A percentile compares a stretch with the other conserved stretches of the same genome.
These are phyloP conservation scores for Cliona cf. orientalis DNA, from an alignment of 37 sponge, comb jelly and placozoan genomes.

Conservation along the genomic window DNA sequence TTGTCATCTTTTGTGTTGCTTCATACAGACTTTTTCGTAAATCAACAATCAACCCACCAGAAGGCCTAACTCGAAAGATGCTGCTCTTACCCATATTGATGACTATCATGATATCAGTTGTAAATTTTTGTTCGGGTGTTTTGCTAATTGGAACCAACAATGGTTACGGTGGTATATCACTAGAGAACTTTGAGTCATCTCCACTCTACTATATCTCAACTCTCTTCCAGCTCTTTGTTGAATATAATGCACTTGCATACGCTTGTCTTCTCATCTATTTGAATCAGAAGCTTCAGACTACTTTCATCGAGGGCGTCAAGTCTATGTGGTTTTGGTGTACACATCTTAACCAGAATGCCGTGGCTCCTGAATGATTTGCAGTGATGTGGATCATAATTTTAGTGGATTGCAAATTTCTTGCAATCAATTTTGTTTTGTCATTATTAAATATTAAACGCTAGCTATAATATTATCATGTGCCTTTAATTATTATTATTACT, in stretches of 20 bases:
- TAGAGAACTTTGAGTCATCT: not conserved
- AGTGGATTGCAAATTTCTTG: no score
- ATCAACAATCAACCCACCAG: not conserved
- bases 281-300: not conserved
- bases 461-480: no score
- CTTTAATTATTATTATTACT: no score
- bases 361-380: no score
- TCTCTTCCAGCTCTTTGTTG: not conserved
- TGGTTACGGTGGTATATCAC: not conserved
- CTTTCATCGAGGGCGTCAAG: not conserved
- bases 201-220: not conserved
- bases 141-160: not conserved
- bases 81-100: not conserved
- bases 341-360: no score
- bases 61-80: not conserved
- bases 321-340: no score
- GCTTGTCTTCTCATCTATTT: not conserved
- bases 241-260: not conserved
- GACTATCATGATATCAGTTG: not conserved
- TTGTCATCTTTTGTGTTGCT: not conserved
- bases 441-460: no score
- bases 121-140: not conserved
- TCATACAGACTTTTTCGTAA: not conserved
- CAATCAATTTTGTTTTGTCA: no score
- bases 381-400: no score